A percentile compares a stretch with the other conserved stretches of the same genome.
Conservation (phyloP, 2,888 invertebrate species). For the Microplitis deprimator region DNA sequence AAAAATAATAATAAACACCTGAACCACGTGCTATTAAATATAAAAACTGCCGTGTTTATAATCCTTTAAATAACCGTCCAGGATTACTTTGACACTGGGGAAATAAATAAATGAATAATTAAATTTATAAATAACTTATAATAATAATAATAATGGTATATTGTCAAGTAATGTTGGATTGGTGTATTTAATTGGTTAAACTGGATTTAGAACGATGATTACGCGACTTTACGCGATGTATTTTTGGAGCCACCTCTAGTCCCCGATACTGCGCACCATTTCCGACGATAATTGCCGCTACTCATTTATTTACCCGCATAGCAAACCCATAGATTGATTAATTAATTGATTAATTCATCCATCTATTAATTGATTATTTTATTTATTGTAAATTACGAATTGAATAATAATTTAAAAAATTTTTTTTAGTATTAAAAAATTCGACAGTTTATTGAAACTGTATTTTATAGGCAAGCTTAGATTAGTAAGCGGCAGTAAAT, state of each 20-base stretch:
- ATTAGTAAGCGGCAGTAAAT: constrained; percentile 6
- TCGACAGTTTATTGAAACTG: too few species aligned
- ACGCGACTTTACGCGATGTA: constrained; percentile 27
- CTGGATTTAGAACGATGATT: constrained; percentile 17
- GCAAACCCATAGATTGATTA: neutral
- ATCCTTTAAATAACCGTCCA: constrained; percentile 25
- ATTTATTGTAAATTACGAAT: neutral
- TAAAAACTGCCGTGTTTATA: constrained; percentile 34
- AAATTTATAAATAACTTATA: neutral
- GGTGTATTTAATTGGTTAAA: constrained; percentile 29
- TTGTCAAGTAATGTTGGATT: constrained; percentile 2
- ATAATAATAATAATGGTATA: constrained; percentile 11
- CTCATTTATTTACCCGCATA: neutral
- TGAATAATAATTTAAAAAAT: neutral
- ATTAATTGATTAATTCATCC: neutral
- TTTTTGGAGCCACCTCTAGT: constrained; percentile 38
- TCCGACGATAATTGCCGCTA: constrained; percentile 13
- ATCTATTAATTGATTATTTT: too few species aligned
- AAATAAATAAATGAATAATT: constrained; percentile 7
- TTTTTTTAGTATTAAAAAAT: too few species aligned
- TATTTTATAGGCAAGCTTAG: neutral
- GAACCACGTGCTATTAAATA: constrained; percentile 35
- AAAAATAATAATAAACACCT: neutral
- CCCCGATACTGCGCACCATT: constrained; percentile 29
- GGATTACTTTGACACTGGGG: neutral